Evolutionary conservation across 2,797 vertebrate species (phyloP), one percentile per base, ranked within the genome.

Genomic region (Anguilla pacifica): DNA sequence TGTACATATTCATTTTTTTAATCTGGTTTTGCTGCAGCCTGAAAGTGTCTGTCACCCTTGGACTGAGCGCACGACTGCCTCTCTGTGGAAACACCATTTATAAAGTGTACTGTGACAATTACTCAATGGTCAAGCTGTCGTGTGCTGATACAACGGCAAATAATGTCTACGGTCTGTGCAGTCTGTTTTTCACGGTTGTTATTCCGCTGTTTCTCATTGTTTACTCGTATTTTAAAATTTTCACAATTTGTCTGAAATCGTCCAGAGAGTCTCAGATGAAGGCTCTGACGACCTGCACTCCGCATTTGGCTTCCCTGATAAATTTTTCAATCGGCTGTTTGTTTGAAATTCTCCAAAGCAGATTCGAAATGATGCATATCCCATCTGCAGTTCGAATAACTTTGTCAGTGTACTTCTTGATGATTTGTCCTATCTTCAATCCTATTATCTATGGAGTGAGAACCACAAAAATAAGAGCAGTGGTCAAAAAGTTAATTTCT

Each of bases 41-140:
- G 46, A 86, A 86, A 70, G 85, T 83, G 22, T 17, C 39, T 53
- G 22, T 81, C 22, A 82, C 77, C 6, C 7, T 88, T n/a, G 85
- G 89, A 1, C 59, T 94, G 1, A 94, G 93, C 13, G 6, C 92
- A 51, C 87, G 15, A 84, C 85, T 94, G 43, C 83, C 39, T 31
- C 89, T 95, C 83, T 95, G 94, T 89, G 89, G 91, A 10, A 90
- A 81, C 15, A 0, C 53, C 3, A 31, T 95, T 0, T 89, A 91
- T 6, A 94, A 94, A 89, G 22, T 94, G n/a, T 93, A 94, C 87
- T 95, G 94, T n/a, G 91, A 93, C 61, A 95, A 95, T 86, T 93
- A 94, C 90, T 94, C 93, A 6, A n/a, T 95, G 79, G 92, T 94
- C 3, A 94, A 92, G 86, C 94, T 92, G 28, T 85, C 92, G 1